These are phyloP conservation scores for Hydrolagus affinis DNA, from an alignment of 2,113 vertebrate species.

Conservation along the genomic window DNA sequence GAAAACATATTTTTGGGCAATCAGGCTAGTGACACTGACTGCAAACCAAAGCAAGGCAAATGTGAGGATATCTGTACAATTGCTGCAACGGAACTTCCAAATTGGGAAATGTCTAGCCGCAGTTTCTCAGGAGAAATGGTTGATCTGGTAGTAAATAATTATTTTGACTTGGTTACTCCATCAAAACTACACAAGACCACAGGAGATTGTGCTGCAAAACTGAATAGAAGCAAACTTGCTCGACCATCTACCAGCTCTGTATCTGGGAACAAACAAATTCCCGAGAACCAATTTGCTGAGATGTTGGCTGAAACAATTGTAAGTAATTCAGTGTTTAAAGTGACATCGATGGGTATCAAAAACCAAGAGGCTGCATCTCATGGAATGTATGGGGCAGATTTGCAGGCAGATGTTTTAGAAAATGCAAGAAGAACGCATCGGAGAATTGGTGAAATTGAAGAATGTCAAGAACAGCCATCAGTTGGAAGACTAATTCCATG, in stretches of 20 bases:
- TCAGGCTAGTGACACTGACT: background rate
- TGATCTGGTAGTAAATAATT: conserved; percentile 75
- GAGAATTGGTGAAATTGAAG: conserved; percentile 36
- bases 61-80: conserved; percentile 35
- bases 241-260: conserved; percentile 39
- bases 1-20: conserved; percentile 37
- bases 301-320: conserved; percentile 48
- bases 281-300: conserved; percentile 48
- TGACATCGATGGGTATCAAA: conserved; percentile 41
- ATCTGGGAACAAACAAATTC: conserved; percentile 39
- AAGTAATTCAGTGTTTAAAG: conserved; percentile 52
- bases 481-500: conserved; percentile 39
- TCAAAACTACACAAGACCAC: conserved; percentile 62
- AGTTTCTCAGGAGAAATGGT: conserved; percentile 77
- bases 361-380: conserved; percentile 35
- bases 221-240: conserved; percentile 55
- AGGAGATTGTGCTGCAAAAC: conserved; percentile 59
- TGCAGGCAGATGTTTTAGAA: background rate
- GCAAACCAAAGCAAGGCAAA: conserved; percentile 30
- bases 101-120: conserved; percentile 48
- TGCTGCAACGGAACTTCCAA: conserved; percentile 43
- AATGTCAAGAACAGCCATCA: conserved; percentile 35
- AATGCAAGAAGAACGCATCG: conserved; percentile 29
- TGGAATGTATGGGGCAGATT: conserved; percentile 27
- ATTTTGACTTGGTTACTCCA: conserved; percentile 70